Evolutionary conservation across 2,797 vertebrate species (phyloP).

Genomic region (Lophotriccus pileatus): DNA sequence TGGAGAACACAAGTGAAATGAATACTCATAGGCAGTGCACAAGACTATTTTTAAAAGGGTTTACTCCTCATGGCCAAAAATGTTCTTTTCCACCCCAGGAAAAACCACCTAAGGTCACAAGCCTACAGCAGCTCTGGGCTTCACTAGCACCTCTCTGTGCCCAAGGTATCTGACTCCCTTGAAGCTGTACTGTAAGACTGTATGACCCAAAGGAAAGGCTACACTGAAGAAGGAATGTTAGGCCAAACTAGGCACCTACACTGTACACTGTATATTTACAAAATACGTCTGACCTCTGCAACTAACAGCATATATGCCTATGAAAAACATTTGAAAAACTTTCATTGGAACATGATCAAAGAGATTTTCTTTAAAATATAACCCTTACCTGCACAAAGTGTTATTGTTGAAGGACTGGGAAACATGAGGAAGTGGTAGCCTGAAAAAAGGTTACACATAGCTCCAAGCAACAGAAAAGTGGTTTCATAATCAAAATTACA

Average conservation of each 20-base stretch:
- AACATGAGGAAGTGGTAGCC: background rate
- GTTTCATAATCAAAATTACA: conserved; percentile 17
- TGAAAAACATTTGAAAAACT: background rate
- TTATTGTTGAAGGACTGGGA: background rate
- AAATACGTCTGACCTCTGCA: background rate
- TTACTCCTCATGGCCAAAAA: background rate
- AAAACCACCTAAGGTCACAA: background rate
- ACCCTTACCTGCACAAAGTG: background rate
- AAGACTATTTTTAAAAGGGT: background rate
- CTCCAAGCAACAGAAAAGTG: conserved; percentile 1
- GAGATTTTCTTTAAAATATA: background rate
- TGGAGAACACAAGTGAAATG: background rate
- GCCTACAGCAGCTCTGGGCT: background rate
- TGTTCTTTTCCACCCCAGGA: background rate
- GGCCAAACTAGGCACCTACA: background rate
- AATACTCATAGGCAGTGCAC: background rate
- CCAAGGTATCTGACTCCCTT: background rate
- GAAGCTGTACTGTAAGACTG: accelerated
- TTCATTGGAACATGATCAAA: background rate
- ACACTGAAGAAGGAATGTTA: background rate
- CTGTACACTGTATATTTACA: background rate
- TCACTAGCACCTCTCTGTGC: background rate
- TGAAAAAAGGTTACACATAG: background rate
- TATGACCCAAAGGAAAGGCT: background rate
- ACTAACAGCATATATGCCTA: background rate